Base-by-base conservation (phyloP, 2,888 invertebrate genomes). In the Acholoe squamosa region DNA sequence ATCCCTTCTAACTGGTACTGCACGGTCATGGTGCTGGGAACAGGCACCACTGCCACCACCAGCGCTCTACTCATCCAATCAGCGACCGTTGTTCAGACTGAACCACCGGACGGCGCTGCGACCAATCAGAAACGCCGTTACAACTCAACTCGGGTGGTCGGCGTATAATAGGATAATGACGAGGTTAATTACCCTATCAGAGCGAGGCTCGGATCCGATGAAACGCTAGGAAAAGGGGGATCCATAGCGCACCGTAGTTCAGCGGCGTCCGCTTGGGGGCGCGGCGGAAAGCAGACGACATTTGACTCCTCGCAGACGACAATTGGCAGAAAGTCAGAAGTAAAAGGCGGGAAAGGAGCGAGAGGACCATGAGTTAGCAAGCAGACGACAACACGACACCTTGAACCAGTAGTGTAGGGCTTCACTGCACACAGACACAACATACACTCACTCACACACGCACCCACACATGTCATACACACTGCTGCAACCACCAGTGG, bases 121-220 rank as follows among this genome's bases (percentile, higher is more conserved):
- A 25, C 86, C 86, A 86, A 86, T 86, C n/a, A 54, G 86, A 86
- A 54, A 54, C 28, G 28, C 31, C 54, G 86, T 86, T 28, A 28
- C 86, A 86, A 28, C 28, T 14, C 76, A 14, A 14, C 31, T 31
- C 76, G 28, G 25, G 28, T 19, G 1, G 54, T 28, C 33, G 54
- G 54, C 28, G 54, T 86, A 86, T 86, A 86, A 86, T 86, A 54
- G 86, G 86, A 56, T 86, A 52, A 86, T 86, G 86, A 86, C 12
- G 52, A 28, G 31, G 28, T 33, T 86, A 86, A 86, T 86, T 86
- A 86, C 28, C 86, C 86, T 86, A 86, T 86, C 86, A 86, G 80
- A 80, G 43, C 76, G 80, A 7, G 34, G 80, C 33, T 76, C 0
- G 16, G 80, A 71, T 28, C 25, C 71, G 43, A 12, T n/a, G 43